A percentile compares a stretch with the other conserved stretches of the same genome.
phyloP scores from a whole-genome alignment of 2,888 invertebrate genomes.

The Hermaeophaga mercurialis region DNA sequence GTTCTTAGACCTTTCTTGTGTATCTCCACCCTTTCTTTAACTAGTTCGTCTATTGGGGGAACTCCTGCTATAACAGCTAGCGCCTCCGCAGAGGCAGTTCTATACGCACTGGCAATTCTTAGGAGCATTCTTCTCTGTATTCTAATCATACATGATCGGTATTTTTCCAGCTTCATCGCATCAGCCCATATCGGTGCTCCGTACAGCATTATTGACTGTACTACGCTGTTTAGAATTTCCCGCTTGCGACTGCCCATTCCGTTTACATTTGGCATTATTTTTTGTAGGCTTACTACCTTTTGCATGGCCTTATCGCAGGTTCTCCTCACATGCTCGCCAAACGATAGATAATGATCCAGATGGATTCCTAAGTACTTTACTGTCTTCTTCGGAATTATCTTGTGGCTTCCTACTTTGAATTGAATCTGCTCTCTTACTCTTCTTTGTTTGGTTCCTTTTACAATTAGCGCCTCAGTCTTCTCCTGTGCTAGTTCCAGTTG shows the following conservation, averaged over 20 bases:
- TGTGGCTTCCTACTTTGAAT: not conserved
- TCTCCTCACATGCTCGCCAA: not conserved
- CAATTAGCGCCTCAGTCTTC: not conserved
- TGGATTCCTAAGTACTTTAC: conserved; percentile 3
- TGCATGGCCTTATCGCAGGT: conserved; percentile 2
- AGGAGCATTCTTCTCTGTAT: conserved; percentile 14
- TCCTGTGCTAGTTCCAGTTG: not conserved
- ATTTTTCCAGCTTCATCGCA: conserved; percentile 3
- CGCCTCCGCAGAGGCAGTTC: conserved; percentile 16
- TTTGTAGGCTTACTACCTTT: not conserved
- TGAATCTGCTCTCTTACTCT: not conserved
- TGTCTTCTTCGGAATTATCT: not conserved
- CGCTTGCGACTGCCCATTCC: conserved; percentile 8
- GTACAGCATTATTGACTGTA: conserved; percentile 14
- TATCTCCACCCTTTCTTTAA: conserved; percentile 19
- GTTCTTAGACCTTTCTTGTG: not conserved
- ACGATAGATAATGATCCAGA: not conserved
- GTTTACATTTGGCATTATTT: conserved; percentile 15
- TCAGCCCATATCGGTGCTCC: conserved; percentile 21
- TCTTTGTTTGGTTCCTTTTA: not conserved
- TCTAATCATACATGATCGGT: conserved; percentile 1
- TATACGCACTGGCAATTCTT: conserved; percentile 12
- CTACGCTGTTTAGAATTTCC: conserved; percentile 7
- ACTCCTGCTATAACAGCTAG: conserved; percentile 12
- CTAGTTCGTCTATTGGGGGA: conserved; percentile 18